phyloP scores from a whole-genome alignment of 37 sponge, comb jelly and placozoan species.

The Beroe forskalii region DNA sequence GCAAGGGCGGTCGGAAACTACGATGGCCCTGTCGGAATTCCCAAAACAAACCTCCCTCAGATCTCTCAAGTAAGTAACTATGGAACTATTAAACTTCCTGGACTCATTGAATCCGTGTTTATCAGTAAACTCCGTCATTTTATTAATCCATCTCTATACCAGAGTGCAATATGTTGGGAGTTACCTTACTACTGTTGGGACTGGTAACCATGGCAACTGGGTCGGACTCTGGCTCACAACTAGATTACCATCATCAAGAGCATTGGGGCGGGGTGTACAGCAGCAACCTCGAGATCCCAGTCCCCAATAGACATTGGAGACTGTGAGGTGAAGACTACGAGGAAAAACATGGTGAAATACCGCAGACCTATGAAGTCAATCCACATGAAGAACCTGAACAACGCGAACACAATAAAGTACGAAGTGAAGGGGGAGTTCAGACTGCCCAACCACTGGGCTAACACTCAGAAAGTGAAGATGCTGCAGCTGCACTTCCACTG shows the following conservation, averaged over 20 bases:
- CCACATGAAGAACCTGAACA: not conserved
- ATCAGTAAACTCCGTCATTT: too few relatives aligned
- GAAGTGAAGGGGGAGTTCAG: not conserved
- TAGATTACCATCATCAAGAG: not conserved
- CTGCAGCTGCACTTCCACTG: not conserved
- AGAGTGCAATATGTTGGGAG: not conserved
- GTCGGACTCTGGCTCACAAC: not conserved
- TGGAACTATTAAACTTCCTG: too few relatives aligned
- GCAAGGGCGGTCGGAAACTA: too few relatives aligned
- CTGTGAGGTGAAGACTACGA: not conserved
- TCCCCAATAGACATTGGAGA: not conserved
- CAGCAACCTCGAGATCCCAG: not conserved
- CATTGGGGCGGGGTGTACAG: not conserved
- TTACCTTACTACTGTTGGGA: not conserved
- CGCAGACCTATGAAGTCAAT: not conserved
- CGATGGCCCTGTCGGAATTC: too few relatives aligned
- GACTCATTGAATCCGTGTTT: too few relatives aligned
- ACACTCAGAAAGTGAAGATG: not conserved
- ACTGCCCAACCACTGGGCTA: not conserved
- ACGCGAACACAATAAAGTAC: not conserved
- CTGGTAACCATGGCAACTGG: not conserved
- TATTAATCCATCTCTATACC: too few relatives aligned
- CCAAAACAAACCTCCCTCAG: too few relatives aligned
- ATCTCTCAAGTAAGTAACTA: too few relatives aligned
- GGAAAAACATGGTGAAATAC: not conserved